A percentile compares a stretch with the other conserved stretches of the same genome.
These are phyloP conservation scores for Melipona beecheii DNA, from an alignment of 2,888 invertebrate species.

Conservation along the genomic window DNA sequence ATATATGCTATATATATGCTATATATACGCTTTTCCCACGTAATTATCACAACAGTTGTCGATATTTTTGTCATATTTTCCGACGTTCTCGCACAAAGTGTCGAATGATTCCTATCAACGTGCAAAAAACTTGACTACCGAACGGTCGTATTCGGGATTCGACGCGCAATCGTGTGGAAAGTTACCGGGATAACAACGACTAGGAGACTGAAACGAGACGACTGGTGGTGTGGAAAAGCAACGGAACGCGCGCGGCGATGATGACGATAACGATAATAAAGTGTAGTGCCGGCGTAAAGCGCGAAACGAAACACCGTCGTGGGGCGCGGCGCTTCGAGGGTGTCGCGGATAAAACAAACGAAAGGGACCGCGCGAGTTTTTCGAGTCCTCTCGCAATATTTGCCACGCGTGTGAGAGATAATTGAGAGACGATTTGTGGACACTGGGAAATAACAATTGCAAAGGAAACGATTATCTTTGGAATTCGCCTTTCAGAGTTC, in stretches of 20 bases:
- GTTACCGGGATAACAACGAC: slow-evolving; percentile 59
- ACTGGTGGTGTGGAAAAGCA: slow-evolving; percentile 65
- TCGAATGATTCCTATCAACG: slow-evolving; percentile 18
- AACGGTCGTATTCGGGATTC: slow-evolving; percentile 27
- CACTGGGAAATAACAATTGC: background rate
- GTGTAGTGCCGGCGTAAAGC: slow-evolving; percentile 36
- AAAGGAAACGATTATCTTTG: background rate
- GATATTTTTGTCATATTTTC: too few species aligned
- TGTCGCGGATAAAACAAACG: slow-evolving; percentile 8
- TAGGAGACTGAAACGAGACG: slow-evolving; percentile 28
- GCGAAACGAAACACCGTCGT: slow-evolving; percentile 24
- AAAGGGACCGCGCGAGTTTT: background rate
- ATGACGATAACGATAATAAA: slow-evolving; percentile 69
- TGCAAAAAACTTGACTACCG: slow-evolving; percentile 13
- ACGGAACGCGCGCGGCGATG: slow-evolving; percentile 48
- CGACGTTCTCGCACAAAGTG: background rate
- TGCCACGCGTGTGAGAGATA: background rate
- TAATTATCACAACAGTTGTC: too few species aligned
- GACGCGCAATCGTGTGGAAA: slow-evolving; percentile 46
- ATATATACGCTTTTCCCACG: too few species aligned
- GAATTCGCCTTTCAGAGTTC: too few species aligned
- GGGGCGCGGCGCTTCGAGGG: slow-evolving; percentile 3
- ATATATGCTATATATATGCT: too few species aligned
- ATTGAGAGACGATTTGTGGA: background rate
- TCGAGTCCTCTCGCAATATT: background rate